Evolutionary conservation across 2,888 invertebrate species (phyloP), one percentile per base, ranked within the genome.

Genomic region (Lepidocyrtinus sp.): DNA sequence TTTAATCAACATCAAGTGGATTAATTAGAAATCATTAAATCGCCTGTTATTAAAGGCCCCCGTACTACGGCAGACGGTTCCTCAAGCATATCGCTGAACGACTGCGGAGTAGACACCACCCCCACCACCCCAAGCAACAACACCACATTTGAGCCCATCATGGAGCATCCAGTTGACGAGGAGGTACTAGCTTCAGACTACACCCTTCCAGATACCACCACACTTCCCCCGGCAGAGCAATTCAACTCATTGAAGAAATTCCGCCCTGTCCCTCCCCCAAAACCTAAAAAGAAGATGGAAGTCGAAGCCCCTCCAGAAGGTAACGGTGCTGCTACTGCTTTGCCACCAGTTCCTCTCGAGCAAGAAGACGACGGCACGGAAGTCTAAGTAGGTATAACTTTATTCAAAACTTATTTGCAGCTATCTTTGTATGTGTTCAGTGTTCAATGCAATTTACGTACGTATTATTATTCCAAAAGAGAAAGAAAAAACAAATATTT

Each of bases 121-220:
- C 7, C 45, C 45, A 45, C 45, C 45, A 9, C 45, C 59, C 19
- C 59, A 55, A 19, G 17, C 26, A 65, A 17, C 65, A 45, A 22
- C 21, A n/a, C n/a, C n/a, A n/a, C n/a, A n/a, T 74, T 74, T 55
- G 74, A 26, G 7, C 74, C 74, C 9, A 74, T 74, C 55, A 25
- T 26, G 1, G 74, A 74, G 45, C 19, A 26, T n/a, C 63, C 62
- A 2, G 19, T 36, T 12, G 36, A 63, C 36, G 63, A 45, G 24
- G 22, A 15, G 24, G 24, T 7, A 36, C 36, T n/a, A 36, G 12
- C 36, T 7, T 7, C 36, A 36, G 12, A 7, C 36, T 12, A 36
- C 36, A 7, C 36, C 36, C 12, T 12, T 15, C n/a, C 3, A 9
- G 36, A 27, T 21, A 2, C 65, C 36, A 65, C 45, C 24, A 22